Percentiles rank a stretch among this genome's conserved stretches.
phyloP scores from a whole-genome alignment of 2,888 invertebrate species.

The Drosophila robusta region DNA sequence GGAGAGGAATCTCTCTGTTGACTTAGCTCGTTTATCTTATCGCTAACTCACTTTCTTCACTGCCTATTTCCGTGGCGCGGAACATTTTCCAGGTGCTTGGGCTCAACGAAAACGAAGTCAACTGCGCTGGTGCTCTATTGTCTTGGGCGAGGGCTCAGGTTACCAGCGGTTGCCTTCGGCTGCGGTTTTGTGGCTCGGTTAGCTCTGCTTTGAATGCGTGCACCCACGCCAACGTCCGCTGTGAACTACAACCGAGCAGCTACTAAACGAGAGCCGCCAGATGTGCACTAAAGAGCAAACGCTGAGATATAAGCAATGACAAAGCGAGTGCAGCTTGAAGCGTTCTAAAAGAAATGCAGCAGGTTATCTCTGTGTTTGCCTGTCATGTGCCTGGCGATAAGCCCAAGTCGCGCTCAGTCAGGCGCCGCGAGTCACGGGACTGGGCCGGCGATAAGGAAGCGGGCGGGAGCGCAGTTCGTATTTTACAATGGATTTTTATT shows the following conservation, averaged over 20 bases:
- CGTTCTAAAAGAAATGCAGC: conserved; percentile 38
- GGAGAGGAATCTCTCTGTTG: background rate
- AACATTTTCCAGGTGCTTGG: conserved; percentile 70
- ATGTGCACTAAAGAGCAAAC: conserved; percentile 55
- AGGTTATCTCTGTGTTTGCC: conserved; percentile 61
- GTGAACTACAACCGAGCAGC: conserved; percentile 38
- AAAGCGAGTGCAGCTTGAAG: conserved; percentile 35
- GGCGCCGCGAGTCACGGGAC: conserved; percentile 70
- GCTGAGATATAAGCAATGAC: conserved; percentile 63
- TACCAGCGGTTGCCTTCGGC: conserved; percentile 52
- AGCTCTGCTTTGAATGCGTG: conserved; percentile 6
- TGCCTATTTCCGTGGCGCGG: conserved; percentile 77
- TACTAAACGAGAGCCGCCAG: conserved; percentile 40
- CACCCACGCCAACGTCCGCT: conserved; percentile 50
- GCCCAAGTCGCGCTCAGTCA: conserved; percentile 55
- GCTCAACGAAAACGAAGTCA: conserved; percentile 30
- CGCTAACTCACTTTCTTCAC: conserved; percentile 83
- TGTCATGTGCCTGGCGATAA: conserved; percentile 66
- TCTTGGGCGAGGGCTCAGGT: conserved; percentile 35
- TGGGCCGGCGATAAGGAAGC: conserved; percentile 40
- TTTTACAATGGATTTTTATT: conserved; percentile 76
- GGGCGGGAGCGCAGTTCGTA: conserved; percentile 17
- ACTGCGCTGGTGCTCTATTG: conserved; percentile 14
- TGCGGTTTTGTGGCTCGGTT: conserved; percentile 35
- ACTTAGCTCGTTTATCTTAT: conserved; percentile 43